Percentiles rank a stretch among this genome's conserved stretches.
phyloP scores from a whole-genome alignment of 2,888 invertebrate genomes.

The Panorpa germanica region DNA sequence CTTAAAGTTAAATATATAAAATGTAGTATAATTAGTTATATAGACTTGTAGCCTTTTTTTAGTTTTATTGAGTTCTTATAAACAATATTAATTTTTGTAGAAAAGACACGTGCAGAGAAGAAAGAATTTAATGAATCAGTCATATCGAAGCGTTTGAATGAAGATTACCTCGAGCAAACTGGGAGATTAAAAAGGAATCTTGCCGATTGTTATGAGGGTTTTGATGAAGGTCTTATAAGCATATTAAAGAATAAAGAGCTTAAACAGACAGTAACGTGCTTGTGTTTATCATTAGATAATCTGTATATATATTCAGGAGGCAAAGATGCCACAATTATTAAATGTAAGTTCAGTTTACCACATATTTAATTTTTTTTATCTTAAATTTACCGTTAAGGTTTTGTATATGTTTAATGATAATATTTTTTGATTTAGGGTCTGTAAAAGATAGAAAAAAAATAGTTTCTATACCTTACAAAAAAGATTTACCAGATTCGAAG shows the following conservation, averaged over 20 bases:
- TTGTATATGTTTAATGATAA: too few species aligned
- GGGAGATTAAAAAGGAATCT: conserved; percentile 60
- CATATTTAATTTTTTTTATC: too few species aligned
- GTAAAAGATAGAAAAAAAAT: conserved; percentile 10
- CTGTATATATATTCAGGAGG: conserved; percentile 61
- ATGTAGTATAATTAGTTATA: too few species aligned
- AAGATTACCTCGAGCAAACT: conserved; percentile 71
- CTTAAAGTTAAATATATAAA: too few species aligned
- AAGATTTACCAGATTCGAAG: conserved; percentile 18
- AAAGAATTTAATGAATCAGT: conserved; percentile 41
- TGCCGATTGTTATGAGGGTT: conserved; percentile 38
- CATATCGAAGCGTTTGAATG: conserved; percentile 56
- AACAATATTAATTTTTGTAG: too few species aligned
- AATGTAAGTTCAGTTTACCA: conserved; percentile 78
- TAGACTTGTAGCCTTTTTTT: conserved; percentile 1
- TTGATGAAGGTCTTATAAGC: conserved; percentile 24
- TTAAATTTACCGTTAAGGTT: too few species aligned
- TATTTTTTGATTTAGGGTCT: conserved; percentile 11
- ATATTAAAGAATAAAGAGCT: conserved; percentile 60
- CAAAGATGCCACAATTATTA: conserved; percentile 74
- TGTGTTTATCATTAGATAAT: conserved; percentile 58
- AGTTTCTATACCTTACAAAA: conserved; percentile 11
- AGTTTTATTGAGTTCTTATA: conserved; percentile 5
- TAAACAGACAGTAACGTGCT: conserved; percentile 56
- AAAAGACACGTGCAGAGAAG: conserved; percentile 44